Conservation (phyloP, 2,113 vertebrate species). For the Heterotilapia buettikoferi region DNA sequence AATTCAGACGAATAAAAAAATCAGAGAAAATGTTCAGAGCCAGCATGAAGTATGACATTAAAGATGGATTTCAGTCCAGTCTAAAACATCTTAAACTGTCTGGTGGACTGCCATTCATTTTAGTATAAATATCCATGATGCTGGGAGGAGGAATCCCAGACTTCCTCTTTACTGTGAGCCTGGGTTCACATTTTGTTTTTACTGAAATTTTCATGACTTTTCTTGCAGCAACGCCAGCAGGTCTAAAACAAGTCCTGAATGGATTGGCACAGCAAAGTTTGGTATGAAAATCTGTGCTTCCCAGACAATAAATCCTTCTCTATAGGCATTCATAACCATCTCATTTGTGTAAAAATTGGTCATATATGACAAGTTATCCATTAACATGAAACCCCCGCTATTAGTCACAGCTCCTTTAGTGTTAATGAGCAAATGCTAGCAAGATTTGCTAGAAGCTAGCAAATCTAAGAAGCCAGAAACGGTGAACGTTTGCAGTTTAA, state of each 20-base stretch:
- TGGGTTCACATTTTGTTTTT: not conserved
- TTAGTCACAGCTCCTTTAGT: not conserved
- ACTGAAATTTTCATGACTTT: not conserved
- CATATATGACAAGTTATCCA: not conserved
- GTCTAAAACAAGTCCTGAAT: not conserved
- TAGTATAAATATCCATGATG: not conserved
- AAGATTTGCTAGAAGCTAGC: not conserved
- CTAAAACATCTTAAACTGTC: not conserved
- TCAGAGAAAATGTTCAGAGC: not conserved
- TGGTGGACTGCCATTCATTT: not conserved
- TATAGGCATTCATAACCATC: not conserved
- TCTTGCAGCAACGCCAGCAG: not conserved
- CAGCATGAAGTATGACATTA: not conserved
- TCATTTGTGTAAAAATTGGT: not conserved
- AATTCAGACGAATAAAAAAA: not conserved
- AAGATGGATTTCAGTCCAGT: not conserved
- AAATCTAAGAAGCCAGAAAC: not conserved
- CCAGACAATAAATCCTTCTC: not conserved
- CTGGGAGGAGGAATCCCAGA: not conserved
- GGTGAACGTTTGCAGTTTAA: not conserved
- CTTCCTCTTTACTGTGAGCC: not conserved
- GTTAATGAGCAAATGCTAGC: not conserved
- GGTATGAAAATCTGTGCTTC: rapidly evolving
- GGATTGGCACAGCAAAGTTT: not conserved
- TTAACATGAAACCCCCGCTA: not conserved